Evolutionary conservation across 2,113 vertebrate species (phyloP), one percentile per base, ranked within the genome.

Genomic region (Naja naja): DNA sequence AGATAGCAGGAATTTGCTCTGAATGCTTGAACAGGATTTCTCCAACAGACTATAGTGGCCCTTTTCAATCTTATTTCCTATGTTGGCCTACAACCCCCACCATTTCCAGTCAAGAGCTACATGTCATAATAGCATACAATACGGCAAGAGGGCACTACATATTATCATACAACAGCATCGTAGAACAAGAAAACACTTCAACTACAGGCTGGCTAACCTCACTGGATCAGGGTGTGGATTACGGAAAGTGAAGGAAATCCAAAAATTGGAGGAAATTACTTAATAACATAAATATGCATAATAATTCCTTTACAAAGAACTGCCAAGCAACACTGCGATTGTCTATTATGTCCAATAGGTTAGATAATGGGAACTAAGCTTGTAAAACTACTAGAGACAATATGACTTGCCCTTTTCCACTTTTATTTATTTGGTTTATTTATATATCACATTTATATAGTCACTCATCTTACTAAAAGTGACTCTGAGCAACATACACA

Each of bases 191-290:
- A 9, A 94, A 49, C 8, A 20, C 53, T 87, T 90, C 43, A 93
- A 43, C 74, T 88, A 89, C 85, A 39, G 64, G 56, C 53, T 4
- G 64, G 22, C 91, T 91, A 52, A 88, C 81, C 22, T 12, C 95
- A 94, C 86, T 0, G 0, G 6, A 93, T 86, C 4, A 0, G 5
- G 91, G 87, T 30, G 64, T 45, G 91, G 87, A 64, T 54, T 90
- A 85, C 47, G 89, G 91, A 91, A 95, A 49, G 0, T 81, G 34
- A 94, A 91, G 34, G 85, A 88, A 85, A 89, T 74, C 39, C 47
- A 90, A 89, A 87, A 91, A 89, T 30, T 91, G 93, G 87, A 94
- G 95, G 95, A 96, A 95, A 94, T 94, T 39, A 88, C 1, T 0
- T 54, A 30, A 11, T 64, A 39, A n/a, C 93, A 93, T 92, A 93